Evolutionary conservation across 2,888 invertebrate species (phyloP).

Genomic region (Drosophila nr. medialis): DNA sequence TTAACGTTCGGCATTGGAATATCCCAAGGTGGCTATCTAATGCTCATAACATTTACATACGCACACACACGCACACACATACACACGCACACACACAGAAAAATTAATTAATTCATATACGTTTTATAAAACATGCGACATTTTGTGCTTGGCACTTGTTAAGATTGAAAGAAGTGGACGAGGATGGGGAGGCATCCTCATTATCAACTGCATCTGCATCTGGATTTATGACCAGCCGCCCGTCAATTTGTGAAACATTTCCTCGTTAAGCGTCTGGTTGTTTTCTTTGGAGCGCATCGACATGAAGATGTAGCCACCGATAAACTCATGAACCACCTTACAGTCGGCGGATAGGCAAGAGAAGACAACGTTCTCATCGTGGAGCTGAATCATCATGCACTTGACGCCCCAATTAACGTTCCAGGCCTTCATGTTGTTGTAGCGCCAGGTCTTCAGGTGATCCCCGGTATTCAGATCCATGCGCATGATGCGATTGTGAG

Average conservation of each 20-base stretch:
- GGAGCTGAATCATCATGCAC: conserved; percentile 99
- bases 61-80: conserved; percentile 19
- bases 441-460: conserved; percentile 98
- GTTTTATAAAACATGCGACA: conserved; percentile 58
- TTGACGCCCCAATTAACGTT: conserved; percentile 99
- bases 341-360: conserved; percentile 98
- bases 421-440: conserved; percentile 99
- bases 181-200: background rate
- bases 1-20: conserved; percentile 36
- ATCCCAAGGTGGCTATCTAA: conserved; percentile 16
- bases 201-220: background rate
- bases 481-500: conserved; percentile 97
- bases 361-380: conserved; percentile 97
- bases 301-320: conserved; percentile 99
- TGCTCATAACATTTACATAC: conserved; percentile 63
- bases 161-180: conserved; percentile 8
- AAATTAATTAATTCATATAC: conserved; percentile 33
- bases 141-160: conserved; percentile 76
- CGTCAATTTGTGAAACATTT: conserved; percentile 98
- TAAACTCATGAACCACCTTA: conserved; percentile 99
- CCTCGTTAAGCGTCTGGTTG: conserved; percentile 97
- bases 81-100: conserved; percentile 43
- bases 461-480: conserved; percentile 97
- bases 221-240: conserved; percentile 92
- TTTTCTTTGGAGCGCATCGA: conserved; percentile 99